Evolutionary conservation across 1,140 invertebrate genomes (phyloP), one percentile per base, ranked within the genome.

Genomic region (Cyrtorhinus lividipennis): DNA sequence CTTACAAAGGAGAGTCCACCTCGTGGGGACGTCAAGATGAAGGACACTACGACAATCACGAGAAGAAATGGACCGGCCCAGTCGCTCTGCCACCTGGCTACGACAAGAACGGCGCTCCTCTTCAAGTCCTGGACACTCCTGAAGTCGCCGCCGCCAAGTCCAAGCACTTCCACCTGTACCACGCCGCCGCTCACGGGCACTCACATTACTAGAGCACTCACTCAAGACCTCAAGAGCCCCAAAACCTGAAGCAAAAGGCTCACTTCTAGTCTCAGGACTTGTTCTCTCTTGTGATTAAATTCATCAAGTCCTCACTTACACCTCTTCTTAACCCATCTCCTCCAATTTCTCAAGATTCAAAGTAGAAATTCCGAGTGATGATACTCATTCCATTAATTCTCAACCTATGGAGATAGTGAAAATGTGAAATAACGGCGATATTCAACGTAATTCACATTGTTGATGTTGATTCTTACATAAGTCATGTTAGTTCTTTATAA

Each of bases 1-100:
- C 56, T 56, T 62, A 59, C 24, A 26, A 30, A 38, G 64, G 61
- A 15, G 46, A 65, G 22, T 15, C 13, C 25, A 62, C 18, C 23
- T 38, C 15, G 61, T 56, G 30, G 25, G 30, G 5, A 2, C 25
- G 5, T 13, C 30, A 38, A 15, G 30, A 38, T 15, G 72, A 72
- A 64, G 38, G 10, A 5, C 57, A 64, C 20, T 30, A 12, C 20
- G 25, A 45, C 27, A 69, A 66, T 70, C 25, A 63, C n/a, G 56
- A 68, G 65, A 71, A 78, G 18, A 73, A 78, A 64, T 72, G 74
- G 59, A 73, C 74, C 66, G 74, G 78, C 64, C 75, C 75, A 65
- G 69, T 72, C 38, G 74, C 74, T 65, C 73, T 72, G 59, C 66
- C 64, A 59, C 67, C 67, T 8, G 80, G 80, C 64, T 80, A 72